Evolutionary conservation across 2,888 invertebrate genomes (phyloP).

Genomic region (Opisthograptis luteolata): DNA sequence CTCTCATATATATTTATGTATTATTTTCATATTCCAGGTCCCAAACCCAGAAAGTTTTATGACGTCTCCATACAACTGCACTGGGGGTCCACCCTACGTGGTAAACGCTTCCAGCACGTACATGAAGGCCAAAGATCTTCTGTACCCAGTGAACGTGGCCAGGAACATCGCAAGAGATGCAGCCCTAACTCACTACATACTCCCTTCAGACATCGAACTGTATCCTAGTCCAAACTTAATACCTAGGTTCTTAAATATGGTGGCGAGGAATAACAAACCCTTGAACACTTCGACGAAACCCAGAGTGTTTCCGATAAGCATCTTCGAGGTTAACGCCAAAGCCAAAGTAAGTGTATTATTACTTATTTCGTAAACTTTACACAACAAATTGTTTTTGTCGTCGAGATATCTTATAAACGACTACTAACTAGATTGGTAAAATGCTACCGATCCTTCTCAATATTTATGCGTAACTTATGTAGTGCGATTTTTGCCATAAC

Average conservation of each 20-base stretch:
- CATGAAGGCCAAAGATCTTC: constrained; percentile 90
- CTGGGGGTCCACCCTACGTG: constrained; percentile 87
- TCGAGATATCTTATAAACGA: no score
- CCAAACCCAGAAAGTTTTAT: constrained; percentile 87
- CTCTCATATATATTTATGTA: not conserved
- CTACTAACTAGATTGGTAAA: no score
- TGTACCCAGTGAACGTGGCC: constrained; percentile 96
- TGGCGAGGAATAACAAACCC: constrained; percentile 88
- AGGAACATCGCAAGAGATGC: constrained; percentile 94
- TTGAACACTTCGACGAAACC: constrained; percentile 79
- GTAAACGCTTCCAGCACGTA: constrained; percentile 88
- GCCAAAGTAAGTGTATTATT: constrained; percentile 62
- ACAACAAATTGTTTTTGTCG: no score
- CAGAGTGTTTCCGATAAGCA: constrained; percentile 93
- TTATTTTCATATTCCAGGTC: constrained; percentile 80
- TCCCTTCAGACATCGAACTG: constrained; percentile 95
- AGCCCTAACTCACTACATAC: constrained; percentile 91
- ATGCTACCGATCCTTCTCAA: no score
- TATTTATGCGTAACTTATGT: no score
- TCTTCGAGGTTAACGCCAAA: constrained; percentile 92
- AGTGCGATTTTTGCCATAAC: no score
- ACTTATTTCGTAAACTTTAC: no score
- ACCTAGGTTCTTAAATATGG: constrained; percentile 92
- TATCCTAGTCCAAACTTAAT: constrained; percentile 94
- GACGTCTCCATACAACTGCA: constrained; percentile 88